Evolutionary conservation across 2,797 vertebrate species (phyloP).

Genomic region (Gymnothorax javanicus): DNA sequence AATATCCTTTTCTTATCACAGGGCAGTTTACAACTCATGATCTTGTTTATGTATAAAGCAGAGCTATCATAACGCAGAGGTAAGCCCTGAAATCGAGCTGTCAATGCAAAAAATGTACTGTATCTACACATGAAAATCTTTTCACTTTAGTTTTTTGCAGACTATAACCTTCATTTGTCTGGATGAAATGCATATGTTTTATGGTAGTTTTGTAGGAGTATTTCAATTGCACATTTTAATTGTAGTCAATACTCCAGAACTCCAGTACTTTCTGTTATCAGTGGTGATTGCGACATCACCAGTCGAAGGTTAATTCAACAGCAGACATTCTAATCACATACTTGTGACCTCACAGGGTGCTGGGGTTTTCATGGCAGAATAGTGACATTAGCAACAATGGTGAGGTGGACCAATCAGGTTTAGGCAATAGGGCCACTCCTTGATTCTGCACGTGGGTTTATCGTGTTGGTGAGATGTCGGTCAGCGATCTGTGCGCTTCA

Average conservation of each 20-base stretch:
- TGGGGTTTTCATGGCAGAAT: not conserved
- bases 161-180: not conserved
- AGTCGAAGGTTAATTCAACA: no score
- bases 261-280: no score
- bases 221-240: no score
- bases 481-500: not conserved
- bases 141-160: not conserved
- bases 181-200: not conserved
- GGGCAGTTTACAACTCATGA: no score
- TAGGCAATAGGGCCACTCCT: not conserved
- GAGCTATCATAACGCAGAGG: no score
- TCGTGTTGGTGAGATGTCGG: not conserved
- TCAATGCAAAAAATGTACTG: not conserved
- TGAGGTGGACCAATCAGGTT: not conserved
- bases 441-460: slow-evolving; percentile 5
- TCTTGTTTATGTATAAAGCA: no score
- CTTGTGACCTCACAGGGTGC: no score
- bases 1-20: no score
- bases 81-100: not conserved
- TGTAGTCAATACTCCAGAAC: no score
- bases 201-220: not conserved
- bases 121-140: not conserved
- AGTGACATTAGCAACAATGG: not conserved
- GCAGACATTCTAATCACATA: no score
- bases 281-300: no score